These are phyloP conservation scores for Myotis lucifugus DNA, from an alignment of 2,113 vertebrate species.

Conservation along the genomic window DNA sequence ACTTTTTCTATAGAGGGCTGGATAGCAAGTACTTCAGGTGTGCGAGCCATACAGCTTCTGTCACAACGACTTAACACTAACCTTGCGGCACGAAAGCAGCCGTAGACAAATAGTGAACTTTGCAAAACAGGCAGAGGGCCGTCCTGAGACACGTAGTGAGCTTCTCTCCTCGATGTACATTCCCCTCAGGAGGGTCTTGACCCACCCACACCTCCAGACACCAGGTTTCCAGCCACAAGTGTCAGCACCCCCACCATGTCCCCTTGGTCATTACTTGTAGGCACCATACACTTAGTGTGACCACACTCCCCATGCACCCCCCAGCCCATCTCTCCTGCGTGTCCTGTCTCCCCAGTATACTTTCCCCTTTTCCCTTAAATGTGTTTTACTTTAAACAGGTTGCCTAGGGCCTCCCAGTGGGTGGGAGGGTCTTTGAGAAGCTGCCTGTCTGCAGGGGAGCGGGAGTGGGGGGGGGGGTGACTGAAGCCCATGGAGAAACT, in stretches of 20 bases:
- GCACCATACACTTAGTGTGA: not conserved
- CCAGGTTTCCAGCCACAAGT: not conserved
- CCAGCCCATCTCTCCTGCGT: not conserved
- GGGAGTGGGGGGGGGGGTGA: too few relatives aligned
- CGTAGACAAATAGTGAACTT: fast-evolving
- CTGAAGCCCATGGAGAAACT: fast-evolving
- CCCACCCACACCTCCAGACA: not conserved
- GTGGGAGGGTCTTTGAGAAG: not conserved
- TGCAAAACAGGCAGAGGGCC: not conserved
- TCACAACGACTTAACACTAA: not conserved
- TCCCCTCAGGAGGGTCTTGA: not conserved
- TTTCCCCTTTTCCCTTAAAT: not conserved
- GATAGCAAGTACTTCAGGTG: not conserved
- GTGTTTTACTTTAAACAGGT: not conserved
- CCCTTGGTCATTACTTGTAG: not conserved
- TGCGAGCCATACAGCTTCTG: not conserved
- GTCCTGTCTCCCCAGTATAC: not conserved
- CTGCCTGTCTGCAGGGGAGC: fast-evolving
- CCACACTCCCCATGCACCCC: not conserved
- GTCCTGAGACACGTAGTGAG: fast-evolving
- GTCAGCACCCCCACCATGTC: not conserved
- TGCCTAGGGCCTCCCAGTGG: not conserved
- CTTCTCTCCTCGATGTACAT: not conserved
- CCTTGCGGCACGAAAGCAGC: not conserved
- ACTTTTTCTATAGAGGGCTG: not conserved